These are phyloP conservation scores for Seriola rivoliana DNA, from an alignment of 2,113 vertebrate species.

Conservation along the genomic window DNA sequence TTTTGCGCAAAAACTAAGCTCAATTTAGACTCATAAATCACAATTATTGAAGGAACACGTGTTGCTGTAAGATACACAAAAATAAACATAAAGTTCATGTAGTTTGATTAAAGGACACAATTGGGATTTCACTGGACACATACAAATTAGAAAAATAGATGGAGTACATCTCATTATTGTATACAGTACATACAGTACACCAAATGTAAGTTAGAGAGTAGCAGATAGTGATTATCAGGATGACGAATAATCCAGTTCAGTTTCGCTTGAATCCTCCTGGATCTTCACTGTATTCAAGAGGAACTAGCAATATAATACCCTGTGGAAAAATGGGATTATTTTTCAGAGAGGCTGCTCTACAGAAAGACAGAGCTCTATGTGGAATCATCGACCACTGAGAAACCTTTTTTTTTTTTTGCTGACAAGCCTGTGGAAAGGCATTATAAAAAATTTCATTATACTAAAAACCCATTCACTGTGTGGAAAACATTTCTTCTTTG, in stretches of 20 bases:
- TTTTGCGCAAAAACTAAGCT: not conserved
- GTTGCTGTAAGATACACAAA: not conserved
- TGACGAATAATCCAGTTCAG: not conserved
- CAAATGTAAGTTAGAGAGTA: not conserved
- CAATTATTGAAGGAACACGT: not conserved
- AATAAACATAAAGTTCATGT: not conserved
- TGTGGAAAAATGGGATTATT: slow-evolving; percentile 2
- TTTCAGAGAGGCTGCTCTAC: not conserved
- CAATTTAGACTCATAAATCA: slow-evolving; percentile 13
- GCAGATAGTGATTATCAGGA: not conserved
- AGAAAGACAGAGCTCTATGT: not conserved
- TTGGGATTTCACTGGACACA: not conserved
- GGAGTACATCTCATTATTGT: too few relatives aligned
- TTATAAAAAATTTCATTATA: not conserved
- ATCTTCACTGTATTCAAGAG: not conserved
- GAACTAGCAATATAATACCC: not conserved
- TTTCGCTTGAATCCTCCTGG: not conserved
- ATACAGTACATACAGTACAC: too few relatives aligned
- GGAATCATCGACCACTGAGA: not conserved
- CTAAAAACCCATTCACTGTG: not conserved
- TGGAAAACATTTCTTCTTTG: not conserved
- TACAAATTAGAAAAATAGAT: not conserved
- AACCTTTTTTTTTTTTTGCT: not conserved
- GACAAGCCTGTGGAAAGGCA: not conserved
- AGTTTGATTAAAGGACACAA: not conserved